Base-by-base conservation (phyloP, 2,113 vertebrate genomes). In the Mesitornis unicolor region DNA sequence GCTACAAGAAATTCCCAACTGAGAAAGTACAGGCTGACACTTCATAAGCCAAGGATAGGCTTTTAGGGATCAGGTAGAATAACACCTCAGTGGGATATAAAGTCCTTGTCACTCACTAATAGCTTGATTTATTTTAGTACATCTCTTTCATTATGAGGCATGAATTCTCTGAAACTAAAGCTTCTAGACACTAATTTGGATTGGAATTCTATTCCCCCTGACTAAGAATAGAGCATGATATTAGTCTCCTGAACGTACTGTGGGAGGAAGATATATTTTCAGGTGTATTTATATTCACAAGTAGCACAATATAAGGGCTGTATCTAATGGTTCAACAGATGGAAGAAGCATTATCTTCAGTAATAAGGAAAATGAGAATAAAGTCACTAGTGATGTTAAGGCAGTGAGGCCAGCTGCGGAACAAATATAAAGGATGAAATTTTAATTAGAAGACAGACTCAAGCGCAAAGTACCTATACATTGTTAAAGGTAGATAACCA, bases 61-160 rank as follows among this genome's bases (percentile, higher is more conserved):
- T 74, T 51, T 43, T 68, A 83, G 63, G 59, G 35, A 71, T 61
- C 20, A 74, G 19, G 31, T n/a, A 43, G 60, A 94, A 63, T 33
- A 43, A 28, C 40, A 40, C 26, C 35, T 91, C 45, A 22, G 50
- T 67, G 45, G 75, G 54, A 56, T 80, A 54, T 12, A 35, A 16
- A 60, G 71, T 88, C 68, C 60, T 56, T 84, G 47, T 93, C 54
- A 35, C 56, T 95, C 54, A 18, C 26, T 86, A 86, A 60, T 60
- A 70, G 60, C 42, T 81, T 84, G 48, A 81, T 88, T 94, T 76
- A 83, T 80, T 96, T 94, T 64, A 76, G 57, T 89, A 71, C 56
- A 28, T 89, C 60, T 93, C 50, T 78, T 94, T 90, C 86, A 89
- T 93, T 74, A 63, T 17, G n/a, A 61, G 36, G 36, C 43, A 82